Percentiles rank a stretch among this genome's conserved stretches.
These are phyloP conservation scores for Epirrhoe tristata DNA, from an alignment of 2,888 invertebrate genomes.

Conservation along the genomic window DNA sequence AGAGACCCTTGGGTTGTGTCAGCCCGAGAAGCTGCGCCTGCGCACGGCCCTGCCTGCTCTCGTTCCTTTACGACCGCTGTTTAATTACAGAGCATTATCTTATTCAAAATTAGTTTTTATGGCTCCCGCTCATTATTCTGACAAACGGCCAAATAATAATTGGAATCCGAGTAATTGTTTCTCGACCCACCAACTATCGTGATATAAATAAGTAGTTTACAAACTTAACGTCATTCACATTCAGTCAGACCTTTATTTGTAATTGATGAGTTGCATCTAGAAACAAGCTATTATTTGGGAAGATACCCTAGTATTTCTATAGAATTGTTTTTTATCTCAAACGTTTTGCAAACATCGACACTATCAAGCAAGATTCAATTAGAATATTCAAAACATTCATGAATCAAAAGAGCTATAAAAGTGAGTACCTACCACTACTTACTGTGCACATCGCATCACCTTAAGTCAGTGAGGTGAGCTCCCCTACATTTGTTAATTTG, in stretches of 20 bases:
- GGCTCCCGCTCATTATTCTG: slow-evolving; percentile 23
- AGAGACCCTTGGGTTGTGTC: no score
- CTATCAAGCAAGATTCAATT: not conserved
- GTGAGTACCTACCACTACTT: no score
- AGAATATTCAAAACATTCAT: slow-evolving; percentile 14
- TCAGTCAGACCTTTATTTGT: not conserved
- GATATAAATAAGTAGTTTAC: slow-evolving; percentile 3
- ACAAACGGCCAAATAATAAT: slow-evolving; percentile 19
- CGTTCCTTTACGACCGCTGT: slow-evolving; percentile 28
- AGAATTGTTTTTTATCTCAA: not conserved
- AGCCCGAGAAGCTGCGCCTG: not conserved
- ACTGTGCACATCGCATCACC: slow-evolving; percentile 9
- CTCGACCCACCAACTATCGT: not conserved
- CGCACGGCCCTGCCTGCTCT: slow-evolving; percentile 1
- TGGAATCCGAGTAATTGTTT: slow-evolving; percentile 16
- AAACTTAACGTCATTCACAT: slow-evolving; percentile 1
- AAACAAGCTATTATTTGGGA: not conserved
- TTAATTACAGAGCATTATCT: slow-evolving; percentile 31
- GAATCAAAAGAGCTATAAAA: no score
- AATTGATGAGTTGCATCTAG: not conserved
- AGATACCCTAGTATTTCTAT: no score
- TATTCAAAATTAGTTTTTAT: slow-evolving; percentile 33
- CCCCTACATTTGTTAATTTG: slow-evolving; percentile 19
- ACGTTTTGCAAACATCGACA: not conserved
- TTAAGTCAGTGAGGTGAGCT: slow-evolving; percentile 19